Percentiles rank a stretch among this genome's conserved stretches.
Evolutionary conservation across 2,113 vertebrate species (phyloP).

Genomic region (Morphnarchus princeps): DNA sequence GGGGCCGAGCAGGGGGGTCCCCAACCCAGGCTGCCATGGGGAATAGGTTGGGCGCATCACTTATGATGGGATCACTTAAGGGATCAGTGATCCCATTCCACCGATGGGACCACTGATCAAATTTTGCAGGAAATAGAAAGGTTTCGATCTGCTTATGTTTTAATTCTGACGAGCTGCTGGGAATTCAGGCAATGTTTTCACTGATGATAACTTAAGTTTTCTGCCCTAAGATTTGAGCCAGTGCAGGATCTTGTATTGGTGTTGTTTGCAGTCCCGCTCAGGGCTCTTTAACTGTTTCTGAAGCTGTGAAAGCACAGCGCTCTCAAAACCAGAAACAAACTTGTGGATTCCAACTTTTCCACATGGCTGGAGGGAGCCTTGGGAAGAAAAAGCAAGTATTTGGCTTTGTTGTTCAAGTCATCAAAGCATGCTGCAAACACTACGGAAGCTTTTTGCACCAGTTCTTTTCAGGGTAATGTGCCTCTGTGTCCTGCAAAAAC

Average conservation of each 20-base stretch:
- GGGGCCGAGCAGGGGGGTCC: background rate
- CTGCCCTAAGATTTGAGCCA: background rate
- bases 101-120: rapidly evolving
- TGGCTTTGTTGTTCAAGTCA: background rate
- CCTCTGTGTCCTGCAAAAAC: background rate
- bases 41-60: background rate
- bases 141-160: background rate
- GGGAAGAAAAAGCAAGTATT: background rate
- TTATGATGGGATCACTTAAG: rapidly evolving
- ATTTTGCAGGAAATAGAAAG: background rate
- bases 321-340: background rate
- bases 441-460: background rate
- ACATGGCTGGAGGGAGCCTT: background rate
- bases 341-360: background rate
- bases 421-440: background rate
- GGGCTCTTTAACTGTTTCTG: background rate
- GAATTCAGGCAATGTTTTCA: background rate
- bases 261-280: background rate
- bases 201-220: background rate
- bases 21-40: background rate
- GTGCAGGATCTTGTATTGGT: too few relatives aligned
- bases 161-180: conserved; percentile 2
- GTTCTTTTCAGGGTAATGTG: background rate
- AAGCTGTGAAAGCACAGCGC: background rate
- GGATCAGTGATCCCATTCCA: background rate